Evolutionary conservation across 2,888 invertebrate genomes (phyloP).

Genomic region (Zootermopsis nevadensis): DNA sequence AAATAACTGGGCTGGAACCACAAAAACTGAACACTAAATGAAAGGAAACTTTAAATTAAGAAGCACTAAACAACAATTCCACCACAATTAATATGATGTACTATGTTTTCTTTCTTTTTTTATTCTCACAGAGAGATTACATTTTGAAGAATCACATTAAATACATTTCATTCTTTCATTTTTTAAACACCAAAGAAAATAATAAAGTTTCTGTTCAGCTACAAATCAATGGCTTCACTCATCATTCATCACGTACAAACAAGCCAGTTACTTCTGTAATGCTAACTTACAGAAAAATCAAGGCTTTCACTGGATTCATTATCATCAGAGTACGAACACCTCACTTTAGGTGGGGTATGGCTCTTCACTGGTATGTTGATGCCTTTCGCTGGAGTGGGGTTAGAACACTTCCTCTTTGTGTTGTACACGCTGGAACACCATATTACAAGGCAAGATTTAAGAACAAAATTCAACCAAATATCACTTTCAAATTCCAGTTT

Average conservation of each 20-base stretch:
- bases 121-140: too few relatives aligned
- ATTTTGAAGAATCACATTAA: too few relatives aligned
- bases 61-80: too few relatives aligned
- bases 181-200: too few relatives aligned
- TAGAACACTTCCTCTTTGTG: slow-evolving; percentile 11
- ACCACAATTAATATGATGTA: too few relatives aligned
- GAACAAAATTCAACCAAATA: background rate
- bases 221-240: background rate
- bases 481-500: too few relatives aligned
- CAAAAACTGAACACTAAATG: too few relatives aligned
- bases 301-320: slow-evolving; percentile 21
- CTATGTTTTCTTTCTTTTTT: too few relatives aligned
- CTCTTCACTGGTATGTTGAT: background rate
- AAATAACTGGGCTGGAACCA: too few relatives aligned
- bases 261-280: background rate
- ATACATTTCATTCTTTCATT: too few relatives aligned
- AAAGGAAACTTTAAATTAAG: too few relatives aligned
- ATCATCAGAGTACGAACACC: slow-evolving; percentile 13
- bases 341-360: background rate
- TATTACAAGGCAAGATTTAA: background rate
- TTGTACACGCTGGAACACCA: background rate
- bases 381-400: slow-evolving; percentile 1
- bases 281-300: slow-evolving; percentile 23
- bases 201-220: too few relatives aligned
- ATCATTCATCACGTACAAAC: background rate